phyloP scores from a whole-genome alignment of 2,113 vertebrate species.

The Alethe castanea region DNA sequence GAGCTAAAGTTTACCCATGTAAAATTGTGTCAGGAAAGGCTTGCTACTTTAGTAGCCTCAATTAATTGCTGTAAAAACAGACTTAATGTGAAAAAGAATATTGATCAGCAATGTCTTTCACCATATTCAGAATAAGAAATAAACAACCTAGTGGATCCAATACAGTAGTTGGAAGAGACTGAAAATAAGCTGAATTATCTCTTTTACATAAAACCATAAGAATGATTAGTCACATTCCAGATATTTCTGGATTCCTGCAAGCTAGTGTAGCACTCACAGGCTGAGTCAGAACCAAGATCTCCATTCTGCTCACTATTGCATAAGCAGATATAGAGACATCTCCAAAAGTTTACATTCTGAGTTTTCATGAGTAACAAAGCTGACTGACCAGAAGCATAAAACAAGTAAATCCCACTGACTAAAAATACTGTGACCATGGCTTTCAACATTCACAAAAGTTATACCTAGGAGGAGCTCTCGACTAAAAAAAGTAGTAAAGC shows the following conservation, averaged over 20 bases:
- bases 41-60: not conserved
- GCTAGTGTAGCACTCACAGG: not conserved
- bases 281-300: slow-evolving; percentile 14
- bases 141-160: not conserved
- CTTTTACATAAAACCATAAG: slow-evolving; percentile 29
- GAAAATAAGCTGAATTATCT: not conserved
- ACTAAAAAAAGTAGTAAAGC: not conserved
- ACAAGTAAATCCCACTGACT: not conserved
- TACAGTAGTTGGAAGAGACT: not conserved
- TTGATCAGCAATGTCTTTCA: not conserved
- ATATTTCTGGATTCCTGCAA: slow-evolving; percentile 43
- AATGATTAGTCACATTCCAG: slow-evolving; percentile 37
- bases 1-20: not conserved
- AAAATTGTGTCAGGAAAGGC: not conserved
- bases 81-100: not conserved
- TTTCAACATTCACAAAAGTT: not conserved
- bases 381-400: not conserved
- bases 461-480: not conserved
- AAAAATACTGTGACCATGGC: not conserved
- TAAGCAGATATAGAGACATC: not conserved
- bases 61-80: not conserved
- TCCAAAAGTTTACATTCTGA: not conserved
- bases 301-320: not conserved
- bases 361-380: not conserved
- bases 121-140: not conserved